Base-by-base conservation (phyloP, 1,140 invertebrate species). In the Temnothorax curvispinosus region DNA sequence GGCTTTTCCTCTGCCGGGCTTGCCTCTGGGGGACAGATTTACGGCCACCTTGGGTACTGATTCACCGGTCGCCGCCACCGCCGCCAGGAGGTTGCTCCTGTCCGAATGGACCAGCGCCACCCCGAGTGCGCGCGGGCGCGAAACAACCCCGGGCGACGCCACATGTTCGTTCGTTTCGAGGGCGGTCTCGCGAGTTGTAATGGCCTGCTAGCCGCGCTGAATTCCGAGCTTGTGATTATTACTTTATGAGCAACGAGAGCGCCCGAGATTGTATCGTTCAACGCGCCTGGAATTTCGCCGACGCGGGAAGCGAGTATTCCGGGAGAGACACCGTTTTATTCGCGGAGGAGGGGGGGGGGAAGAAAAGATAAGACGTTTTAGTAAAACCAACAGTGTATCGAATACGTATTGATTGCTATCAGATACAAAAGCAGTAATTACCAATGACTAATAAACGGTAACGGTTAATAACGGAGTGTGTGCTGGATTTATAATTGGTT, bases 1-100 rank as follows among this genome's bases (percentile, higher is more conserved):
- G 80, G 54, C 52, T 86, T 86, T 85, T 87, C 81, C 85, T 88
- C 65, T 35, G 77, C 81, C 64, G 77, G 74, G 85, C 64, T 75
- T 78, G 85, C 65, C 88, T 93, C 93, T 91, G 87, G 91, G 93
- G 92, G 92, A 94, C 93, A 94, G 94, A 95, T 95, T 95, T 95
- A 95, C 93, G 93, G 93, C 89, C 94, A 94, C 94, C 95, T 95
- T 95, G 95, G 95, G 94, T 94, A 95, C 94, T 95, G 95, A 95
- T 95, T 95, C 94, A 95, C 93, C 88, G 89, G 84, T 88, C 87
- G 90, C 85, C 67, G 41, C 80, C 80, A 13, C 41, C 60, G 76
- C 76, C 60, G 54, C 89, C 80, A 89, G 78, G 69, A 80, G 90
- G 88, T 90, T 74, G 78, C 67, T 84, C 71, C 88, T 87, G 69